Base-by-base conservation (phyloP, 2,797 vertebrate genomes). In the Steatocranus sp. region DNA sequence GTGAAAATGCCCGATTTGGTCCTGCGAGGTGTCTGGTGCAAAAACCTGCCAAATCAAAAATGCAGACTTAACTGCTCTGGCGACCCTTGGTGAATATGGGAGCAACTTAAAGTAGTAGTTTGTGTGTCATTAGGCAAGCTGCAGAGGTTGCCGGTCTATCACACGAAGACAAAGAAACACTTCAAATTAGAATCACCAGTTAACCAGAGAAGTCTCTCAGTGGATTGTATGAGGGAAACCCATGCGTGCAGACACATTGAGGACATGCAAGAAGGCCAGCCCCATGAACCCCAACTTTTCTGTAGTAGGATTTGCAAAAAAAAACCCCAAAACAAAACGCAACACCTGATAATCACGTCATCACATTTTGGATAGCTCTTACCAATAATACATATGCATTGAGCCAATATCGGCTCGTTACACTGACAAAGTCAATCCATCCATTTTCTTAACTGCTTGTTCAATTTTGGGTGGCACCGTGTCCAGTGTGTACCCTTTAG, bases 221-320 rank as follows among this genome's bases (percentile, higher is more conserved):
- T 68, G 8, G 63, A 43, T 3, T 43, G 8, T 17, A 25, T 10
- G 38, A 27, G 36, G 5, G 6, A 68, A 43, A 43, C 66, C 23
- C 66, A 27, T 0, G 0, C 6, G 4, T 17, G 17, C 10, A 61
- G 56, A 34, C 56, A 36, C 32, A 34, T 10, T 18, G 17, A 34
- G 32, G 32, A 12, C 56, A 36, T n/a, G 6, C 56, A 61, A 32
- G 3, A 61, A 11, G 56, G 30, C 9, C 15, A 66, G 34, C 7
- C 5, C 61, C 5, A 3, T 10, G 11, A 41, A 68, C 3, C 8
- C 36, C 8, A 38, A 25, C 38, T 43, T 68, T 25, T 68, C 14
- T 68, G 20, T 43, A 17, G 5, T 25, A 25, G 20, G 63, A 41
- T 43, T 41, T 43, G 36, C 36, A 25, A 41, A 23, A 66, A 5